Percentiles rank a stretch among this genome's conserved stretches.
These are phyloP conservation scores for Platanista minor DNA, from an alignment of 2,113 vertebrate species.

Conservation along the genomic window DNA sequence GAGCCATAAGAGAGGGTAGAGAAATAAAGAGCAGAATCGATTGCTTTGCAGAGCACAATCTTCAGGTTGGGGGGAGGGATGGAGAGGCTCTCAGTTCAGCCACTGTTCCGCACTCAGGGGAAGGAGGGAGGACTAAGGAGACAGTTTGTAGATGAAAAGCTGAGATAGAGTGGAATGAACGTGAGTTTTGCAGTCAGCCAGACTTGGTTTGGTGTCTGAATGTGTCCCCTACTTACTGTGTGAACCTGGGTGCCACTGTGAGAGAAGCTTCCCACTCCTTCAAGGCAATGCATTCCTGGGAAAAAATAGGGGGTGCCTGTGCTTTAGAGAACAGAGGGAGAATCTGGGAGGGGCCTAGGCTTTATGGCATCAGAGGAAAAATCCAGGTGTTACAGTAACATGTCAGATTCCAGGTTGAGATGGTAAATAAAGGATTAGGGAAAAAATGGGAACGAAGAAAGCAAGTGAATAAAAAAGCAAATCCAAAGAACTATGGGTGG, in stretches of 20 bases:
- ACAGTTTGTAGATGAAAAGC: neutral
- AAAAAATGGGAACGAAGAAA: neutral
- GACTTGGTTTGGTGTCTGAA: neutral
- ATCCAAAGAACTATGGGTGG: neutral
- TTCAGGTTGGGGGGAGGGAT: neutral
- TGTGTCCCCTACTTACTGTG: neutral
- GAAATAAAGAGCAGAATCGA: neutral
- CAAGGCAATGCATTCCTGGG: neutral
- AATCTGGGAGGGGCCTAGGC: neutral
- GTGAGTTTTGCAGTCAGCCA: neutral
- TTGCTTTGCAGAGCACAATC: neutral
- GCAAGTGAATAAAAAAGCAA: neutral
- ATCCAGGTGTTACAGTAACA: neutral
- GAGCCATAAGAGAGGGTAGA: neutral
- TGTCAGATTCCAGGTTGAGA: neutral
- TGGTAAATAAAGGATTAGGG: neutral
- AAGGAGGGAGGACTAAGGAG: neutral
- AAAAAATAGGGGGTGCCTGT: neutral
- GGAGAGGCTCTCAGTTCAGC: neutral
- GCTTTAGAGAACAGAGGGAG: neutral
- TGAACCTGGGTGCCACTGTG: neutral
- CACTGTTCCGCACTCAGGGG: neutral
- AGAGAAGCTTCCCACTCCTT: neutral
- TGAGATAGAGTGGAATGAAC: neutral
- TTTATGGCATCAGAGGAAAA: neutral